Percentiles rank a stretch among this genome's conserved stretches.
Conservation (phyloP, 1,140 invertebrate genomes). For the Pseudomyrmex concolor region DNA sequence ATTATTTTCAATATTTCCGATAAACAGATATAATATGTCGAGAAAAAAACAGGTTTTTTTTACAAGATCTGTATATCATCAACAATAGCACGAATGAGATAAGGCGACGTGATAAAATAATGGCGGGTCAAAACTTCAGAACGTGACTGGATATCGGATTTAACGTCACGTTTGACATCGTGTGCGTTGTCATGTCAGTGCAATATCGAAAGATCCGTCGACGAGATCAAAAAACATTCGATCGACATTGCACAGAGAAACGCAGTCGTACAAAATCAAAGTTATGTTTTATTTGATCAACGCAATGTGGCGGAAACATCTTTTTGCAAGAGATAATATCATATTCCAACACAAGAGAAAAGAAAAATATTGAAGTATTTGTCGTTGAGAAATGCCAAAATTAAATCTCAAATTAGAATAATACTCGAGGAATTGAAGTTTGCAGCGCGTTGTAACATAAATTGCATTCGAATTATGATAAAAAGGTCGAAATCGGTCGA, state of each 20-base stretch:
- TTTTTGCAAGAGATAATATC: not conserved
- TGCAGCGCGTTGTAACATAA: constrained; percentile 73
- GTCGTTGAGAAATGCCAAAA: constrained; percentile 4
- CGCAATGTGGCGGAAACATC: no score
- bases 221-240: constrained; percentile 11
- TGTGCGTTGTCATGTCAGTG: constrained; percentile 68
- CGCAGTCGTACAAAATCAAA: not conserved
- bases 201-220: constrained; percentile 68
- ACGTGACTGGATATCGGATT: constrained; percentile 58
- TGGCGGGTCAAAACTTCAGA: not conserved
- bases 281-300: not conserved
- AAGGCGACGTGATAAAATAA: constrained; percentile 59
- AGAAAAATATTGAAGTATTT: not conserved
- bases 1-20: no score
- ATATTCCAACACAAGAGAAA: not conserved
- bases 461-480: constrained; percentile 69
- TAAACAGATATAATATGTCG: not conserved
- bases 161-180: constrained; percentile 75
- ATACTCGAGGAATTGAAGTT: constrained; percentile 12
- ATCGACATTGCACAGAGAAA: not conserved
- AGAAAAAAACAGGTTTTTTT: not conserved
- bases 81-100: not conserved
- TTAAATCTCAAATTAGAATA: constrained; percentile 6
- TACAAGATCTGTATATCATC: constrained; percentile 13
- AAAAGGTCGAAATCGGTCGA: constrained; percentile 55